Percentiles rank a stretch among this genome's conserved stretches.
These are phyloP conservation scores for Kuschelorhynchus macadamiae DNA, from an alignment of 2,888 invertebrate species.

Conservation along the genomic window DNA sequence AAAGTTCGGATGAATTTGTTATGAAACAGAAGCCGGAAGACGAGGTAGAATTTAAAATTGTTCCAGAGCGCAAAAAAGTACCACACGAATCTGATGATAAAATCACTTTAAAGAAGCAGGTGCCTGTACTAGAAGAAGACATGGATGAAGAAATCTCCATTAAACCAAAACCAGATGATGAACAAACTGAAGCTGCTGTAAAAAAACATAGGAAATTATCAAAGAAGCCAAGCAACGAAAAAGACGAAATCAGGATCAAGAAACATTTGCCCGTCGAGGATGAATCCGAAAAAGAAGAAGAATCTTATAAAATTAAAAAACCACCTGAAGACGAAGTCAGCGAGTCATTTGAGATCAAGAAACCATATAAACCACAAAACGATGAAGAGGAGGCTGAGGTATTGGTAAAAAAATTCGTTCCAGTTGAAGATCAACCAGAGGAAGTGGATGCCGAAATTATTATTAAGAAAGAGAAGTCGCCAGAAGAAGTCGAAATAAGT, in stretches of 20 bases:
- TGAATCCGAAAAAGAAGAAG: constrained; percentile 51
- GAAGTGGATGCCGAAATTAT: constrained; percentile 53
- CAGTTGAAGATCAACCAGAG: constrained; percentile 73
- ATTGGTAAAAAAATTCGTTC: constrained; percentile 60
- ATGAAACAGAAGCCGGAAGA: constrained; percentile 29
- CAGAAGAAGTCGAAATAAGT: constrained; percentile 59
- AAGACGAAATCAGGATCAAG: constrained; percentile 58
- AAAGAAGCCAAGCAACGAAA: constrained; percentile 45
- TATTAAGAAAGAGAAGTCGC: constrained; percentile 48
- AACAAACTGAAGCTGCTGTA: constrained; percentile 53
- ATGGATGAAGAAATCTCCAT: constrained; percentile 48
- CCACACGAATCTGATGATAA: constrained; percentile 55
- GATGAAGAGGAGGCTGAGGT: constrained; percentile 53
- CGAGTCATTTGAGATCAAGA: constrained; percentile 36
- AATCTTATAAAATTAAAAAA: constrained; percentile 52
- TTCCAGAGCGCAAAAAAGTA: no score
- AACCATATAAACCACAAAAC: constrained; percentile 8
- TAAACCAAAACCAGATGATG: constrained; percentile 48
- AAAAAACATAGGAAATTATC: constrained; percentile 56
- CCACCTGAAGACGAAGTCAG: constrained; percentile 58
- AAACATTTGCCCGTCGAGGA: constrained; percentile 58
- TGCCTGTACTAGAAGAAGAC: constrained; percentile 55
- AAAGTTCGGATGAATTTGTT: constrained; percentile 51
- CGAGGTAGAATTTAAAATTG: constrained; percentile 34
- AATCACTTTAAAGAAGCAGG: constrained; percentile 56